Base-by-base conservation (phyloP, 2,113 vertebrate genomes). In the Xenus cinereus region DNA sequence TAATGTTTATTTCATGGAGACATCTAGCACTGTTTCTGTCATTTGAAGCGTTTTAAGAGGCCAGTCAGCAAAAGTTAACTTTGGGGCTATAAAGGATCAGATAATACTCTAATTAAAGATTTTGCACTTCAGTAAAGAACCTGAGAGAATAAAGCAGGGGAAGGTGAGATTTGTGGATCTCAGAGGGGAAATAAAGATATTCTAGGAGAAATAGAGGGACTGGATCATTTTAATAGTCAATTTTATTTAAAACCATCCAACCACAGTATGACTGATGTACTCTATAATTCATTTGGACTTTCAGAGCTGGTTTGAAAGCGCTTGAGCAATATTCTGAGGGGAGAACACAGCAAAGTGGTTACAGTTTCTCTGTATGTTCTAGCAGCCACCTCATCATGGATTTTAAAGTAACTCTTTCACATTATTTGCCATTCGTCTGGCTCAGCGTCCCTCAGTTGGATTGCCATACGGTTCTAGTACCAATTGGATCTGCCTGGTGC, bases 141-240 rank as follows among this genome's bases (percentile, higher is more conserved):
- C 33, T 33, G 16, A 90, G 63, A 83, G 56, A 79, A 24, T 27
- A 79, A 87, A 81, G 32, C 11, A 76, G 27, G 15, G n/a, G 18
- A 14, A 75, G 21, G 26, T 4, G 1, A 69, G 39, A 94, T 72
- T 48, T 94, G 84, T 78, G 28, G 45, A 56, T 41, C 80, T 95
- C 91, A 50, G 64, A 93, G 62, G 73, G 32, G 33, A 89, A 96
- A 82, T 91, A 93, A 94, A 91, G 66, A 41, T 81, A 75, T 75
- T 82, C 57, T 56, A 56, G 56, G 27, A 91, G 68, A 89, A 81
- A 87, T 7, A 90, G 62, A 89, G 33, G 27, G 45, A 93, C 41
- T 53, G 66, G 81, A 68, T 89, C 27, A 68, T 89, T 94, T 78
- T 75, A 96, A 75, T 64, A 84, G 69, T 57, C 4, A 4, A 64